Percentiles rank a stretch among this genome's conserved stretches.
These are phyloP conservation scores for Plebejus anna DNA, from an alignment of 2,888 invertebrate genomes.

Conservation along the genomic window DNA sequence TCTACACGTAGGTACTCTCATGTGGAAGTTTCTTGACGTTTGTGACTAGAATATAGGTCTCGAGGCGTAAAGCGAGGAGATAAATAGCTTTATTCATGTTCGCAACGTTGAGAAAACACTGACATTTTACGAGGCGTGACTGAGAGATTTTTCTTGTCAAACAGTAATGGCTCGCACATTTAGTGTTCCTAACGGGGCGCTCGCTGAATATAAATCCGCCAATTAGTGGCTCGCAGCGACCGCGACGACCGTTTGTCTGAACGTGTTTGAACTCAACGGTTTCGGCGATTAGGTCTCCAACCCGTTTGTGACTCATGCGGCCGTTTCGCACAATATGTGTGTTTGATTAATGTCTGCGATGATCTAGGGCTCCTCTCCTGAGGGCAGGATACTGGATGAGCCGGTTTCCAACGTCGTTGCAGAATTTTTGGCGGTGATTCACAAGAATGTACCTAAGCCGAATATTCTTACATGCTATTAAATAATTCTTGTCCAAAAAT, in stretches of 20 bases:
- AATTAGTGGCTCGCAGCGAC: constrained; percentile 40
- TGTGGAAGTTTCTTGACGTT: background rate
- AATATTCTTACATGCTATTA: background rate
- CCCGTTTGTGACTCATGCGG: constrained; percentile 60
- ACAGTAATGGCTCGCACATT: constrained; percentile 25
- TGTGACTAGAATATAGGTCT: background rate
- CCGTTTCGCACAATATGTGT: constrained; percentile 28
- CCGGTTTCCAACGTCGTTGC: background rate
- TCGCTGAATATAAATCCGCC: constrained; percentile 41
- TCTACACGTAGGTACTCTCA: background rate
- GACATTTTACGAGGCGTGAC: constrained; percentile 21
- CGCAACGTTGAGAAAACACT: constrained; percentile 23
- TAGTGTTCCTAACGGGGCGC: constrained; percentile 30
- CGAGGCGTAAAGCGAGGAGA: background rate
- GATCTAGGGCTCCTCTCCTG: background rate
- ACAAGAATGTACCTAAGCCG: background rate
- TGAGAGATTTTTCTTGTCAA: constrained; percentile 27
- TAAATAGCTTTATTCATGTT: constrained; percentile 2
- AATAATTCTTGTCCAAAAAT: constrained; percentile 3
- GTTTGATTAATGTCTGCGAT: constrained; percentile 12
- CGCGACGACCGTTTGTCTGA: constrained; percentile 43
- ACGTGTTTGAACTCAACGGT: constrained; percentile 45
- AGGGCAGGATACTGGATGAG: background rate
- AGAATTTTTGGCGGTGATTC: background rate
- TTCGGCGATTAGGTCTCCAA: constrained; percentile 49